These are phyloP conservation scores for Pocillopora meandrina DNA, from an alignment of 92 coral and sea anemone species.

Conservation along the genomic window DNA sequence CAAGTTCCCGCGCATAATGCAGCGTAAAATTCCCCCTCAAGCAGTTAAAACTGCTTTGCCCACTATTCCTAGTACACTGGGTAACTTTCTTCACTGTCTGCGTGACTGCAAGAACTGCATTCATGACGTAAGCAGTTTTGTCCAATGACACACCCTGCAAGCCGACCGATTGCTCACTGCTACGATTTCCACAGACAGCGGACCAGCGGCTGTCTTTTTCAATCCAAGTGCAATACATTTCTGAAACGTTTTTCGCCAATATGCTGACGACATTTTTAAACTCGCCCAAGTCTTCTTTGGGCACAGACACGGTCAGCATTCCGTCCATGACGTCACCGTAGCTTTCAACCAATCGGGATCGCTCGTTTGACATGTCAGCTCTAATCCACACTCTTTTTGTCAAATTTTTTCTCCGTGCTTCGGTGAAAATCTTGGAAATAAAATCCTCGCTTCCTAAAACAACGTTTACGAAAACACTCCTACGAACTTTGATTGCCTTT, in stretches of 20 bases:
- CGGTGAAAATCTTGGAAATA: constrained; percentile 54
- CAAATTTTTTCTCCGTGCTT: constrained; percentile 70
- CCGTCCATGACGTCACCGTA: constrained; percentile 73
- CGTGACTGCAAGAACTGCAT: constrained; percentile 48
- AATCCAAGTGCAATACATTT: constrained; percentile 22
- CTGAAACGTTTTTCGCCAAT: background rate
- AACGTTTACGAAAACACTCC: constrained; percentile 49
- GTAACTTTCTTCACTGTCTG: constrained; percentile 17
- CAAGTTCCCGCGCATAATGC: background rate
- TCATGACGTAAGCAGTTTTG: constrained; percentile 51
- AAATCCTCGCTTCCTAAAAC: constrained; percentile 56
- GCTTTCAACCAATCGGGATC: constrained; percentile 3
- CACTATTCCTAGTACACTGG: background rate
- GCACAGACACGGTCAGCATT: constrained; percentile 52
- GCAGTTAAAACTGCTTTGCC: background rate
- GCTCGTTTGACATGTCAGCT: constrained; percentile 46
- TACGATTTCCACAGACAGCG: background rate
- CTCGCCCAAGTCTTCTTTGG: constrained; percentile 25
- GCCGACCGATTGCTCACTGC: background rate
- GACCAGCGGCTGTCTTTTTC: constrained; percentile 8
- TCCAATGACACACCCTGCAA: constrained; percentile 4
- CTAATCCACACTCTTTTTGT: constrained; percentile 83
- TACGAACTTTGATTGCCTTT: constrained; percentile 6
- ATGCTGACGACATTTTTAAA: constrained; percentile 25
- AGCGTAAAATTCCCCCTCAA: constrained; percentile 5